Evolutionary conservation across 2,113 vertebrate species (phyloP).

Genomic region (Callipepla californica): DNA sequence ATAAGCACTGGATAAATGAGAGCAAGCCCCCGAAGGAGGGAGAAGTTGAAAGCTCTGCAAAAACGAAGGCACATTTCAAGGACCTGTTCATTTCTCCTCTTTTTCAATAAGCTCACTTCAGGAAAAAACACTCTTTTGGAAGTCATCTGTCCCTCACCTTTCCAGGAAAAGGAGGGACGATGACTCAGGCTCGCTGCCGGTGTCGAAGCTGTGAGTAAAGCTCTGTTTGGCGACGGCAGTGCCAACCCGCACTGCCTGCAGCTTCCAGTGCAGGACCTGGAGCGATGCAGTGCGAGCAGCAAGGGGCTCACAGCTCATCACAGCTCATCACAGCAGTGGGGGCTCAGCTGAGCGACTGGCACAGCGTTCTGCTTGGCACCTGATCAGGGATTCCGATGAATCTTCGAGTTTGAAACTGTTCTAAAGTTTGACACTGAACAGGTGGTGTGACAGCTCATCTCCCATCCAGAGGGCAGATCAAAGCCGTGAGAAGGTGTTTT

Average conservation of each 20-base stretch:
- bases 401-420: not conserved
- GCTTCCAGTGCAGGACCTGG: accelerated
- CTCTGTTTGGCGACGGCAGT: not conserved
- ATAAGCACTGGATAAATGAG: not conserved
- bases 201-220: not conserved
- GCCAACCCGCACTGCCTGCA: not conserved
- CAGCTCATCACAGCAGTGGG: not conserved
- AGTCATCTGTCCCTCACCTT: not conserved
- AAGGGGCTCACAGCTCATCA: not conserved
- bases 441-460: not conserved
- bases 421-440: not conserved
- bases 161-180: not conserved
- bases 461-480: not conserved
- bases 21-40: not conserved
- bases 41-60: not conserved
- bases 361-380: not conserved
- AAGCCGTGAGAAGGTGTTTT: not conserved
- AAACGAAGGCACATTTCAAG: not conserved
- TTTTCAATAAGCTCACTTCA: not conserved
- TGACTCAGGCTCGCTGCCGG: not conserved
- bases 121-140: not conserved
- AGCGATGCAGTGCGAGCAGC: not conserved
- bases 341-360: not conserved
- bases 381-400: not conserved
- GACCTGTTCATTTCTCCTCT: not conserved